Conservation (phyloP, 2,888 invertebrate genomes). For the Carabus problematicus region DNA sequence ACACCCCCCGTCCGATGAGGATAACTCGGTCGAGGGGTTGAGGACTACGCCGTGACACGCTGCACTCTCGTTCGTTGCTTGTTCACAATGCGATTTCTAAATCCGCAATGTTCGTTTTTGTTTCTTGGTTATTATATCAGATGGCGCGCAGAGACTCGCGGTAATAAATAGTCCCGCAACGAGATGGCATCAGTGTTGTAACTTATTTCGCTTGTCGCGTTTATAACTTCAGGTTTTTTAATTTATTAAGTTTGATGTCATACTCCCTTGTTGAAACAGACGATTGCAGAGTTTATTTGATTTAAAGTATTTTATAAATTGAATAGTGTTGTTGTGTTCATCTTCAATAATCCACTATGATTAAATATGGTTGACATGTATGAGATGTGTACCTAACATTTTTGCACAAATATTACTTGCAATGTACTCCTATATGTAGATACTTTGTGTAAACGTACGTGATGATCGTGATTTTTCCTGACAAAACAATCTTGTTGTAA, state of each 20-base stretch:
- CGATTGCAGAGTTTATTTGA: too few species aligned
- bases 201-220: conserved; percentile 9
- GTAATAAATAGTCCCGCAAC: conserved; percentile 35
- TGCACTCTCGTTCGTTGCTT: neutral
- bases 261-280: neutral
- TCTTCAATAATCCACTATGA: too few species aligned
- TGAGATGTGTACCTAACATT: too few species aligned
- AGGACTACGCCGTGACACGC: neutral
- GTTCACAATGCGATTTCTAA: conserved; percentile 27
- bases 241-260: conserved; percentile 23
- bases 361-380: too few species aligned
- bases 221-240: conserved; percentile 11
- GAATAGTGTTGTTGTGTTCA: too few species aligned
- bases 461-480: too few species aligned
- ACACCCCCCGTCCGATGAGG: neutral
- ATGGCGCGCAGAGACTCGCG: conserved; percentile 31
- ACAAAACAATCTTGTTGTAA: too few species aligned
- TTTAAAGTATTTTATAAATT: too few species aligned
- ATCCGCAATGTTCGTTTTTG: conserved; percentile 31
- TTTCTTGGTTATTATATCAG: conserved; percentile 36
- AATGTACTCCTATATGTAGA: too few species aligned
- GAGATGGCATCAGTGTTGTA: conserved; percentile 17
- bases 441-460: too few species aligned
- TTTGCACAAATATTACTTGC: too few species aligned
- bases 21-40: neutral